A percentile compares a stretch with the other conserved stretches of the same genome.
Conservation (phyloP, 1,140 invertebrate genomes). For the Drosophila oshimai region DNA sequence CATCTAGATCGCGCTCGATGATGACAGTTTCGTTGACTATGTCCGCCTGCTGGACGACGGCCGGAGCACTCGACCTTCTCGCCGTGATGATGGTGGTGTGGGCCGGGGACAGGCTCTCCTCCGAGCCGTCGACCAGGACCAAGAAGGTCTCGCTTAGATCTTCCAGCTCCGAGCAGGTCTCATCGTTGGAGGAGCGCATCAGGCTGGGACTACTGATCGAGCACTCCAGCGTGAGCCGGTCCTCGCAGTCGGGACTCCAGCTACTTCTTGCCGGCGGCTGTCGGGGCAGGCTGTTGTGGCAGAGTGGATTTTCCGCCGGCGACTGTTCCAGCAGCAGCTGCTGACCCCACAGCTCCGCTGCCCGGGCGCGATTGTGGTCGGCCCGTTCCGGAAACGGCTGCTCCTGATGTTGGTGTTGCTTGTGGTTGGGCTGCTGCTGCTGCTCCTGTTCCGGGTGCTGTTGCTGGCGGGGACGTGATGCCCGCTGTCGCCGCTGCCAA, state of each 20-base stretch:
- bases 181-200: conserved; percentile 68
- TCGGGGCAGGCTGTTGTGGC: conserved; percentile 82
- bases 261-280: conserved; percentile 77
- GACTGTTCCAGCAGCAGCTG: conserved; percentile 62
- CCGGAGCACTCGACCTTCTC: conserved; percentile 54
- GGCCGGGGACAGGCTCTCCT: conserved; percentile 66
- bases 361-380: conserved; percentile 75
- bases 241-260: conserved; percentile 52
- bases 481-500: conserved; percentile 37
- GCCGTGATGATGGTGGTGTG: conserved; percentile 69
- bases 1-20: conserved; percentile 41
- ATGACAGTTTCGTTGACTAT: conserved; percentile 40
- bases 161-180: conserved; percentile 50
- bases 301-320: conserved; percentile 65
- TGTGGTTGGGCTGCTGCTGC: conserved; percentile 6
- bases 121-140: conserved; percentile 32
- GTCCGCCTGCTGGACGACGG: conserved; percentile 18
- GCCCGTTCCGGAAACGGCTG: conserved; percentile 54
- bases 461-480: conserved; percentile 31
- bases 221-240: conserved; percentile 60
- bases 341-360: conserved; percentile 77
- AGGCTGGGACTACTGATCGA: conserved; percentile 81
- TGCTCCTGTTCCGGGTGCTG: conserved; percentile 41
- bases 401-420: neutral
- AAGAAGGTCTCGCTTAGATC: conserved; percentile 63